phyloP scores from a whole-genome alignment of 2,797 vertebrate genomes.

The Balearica regulorum region DNA sequence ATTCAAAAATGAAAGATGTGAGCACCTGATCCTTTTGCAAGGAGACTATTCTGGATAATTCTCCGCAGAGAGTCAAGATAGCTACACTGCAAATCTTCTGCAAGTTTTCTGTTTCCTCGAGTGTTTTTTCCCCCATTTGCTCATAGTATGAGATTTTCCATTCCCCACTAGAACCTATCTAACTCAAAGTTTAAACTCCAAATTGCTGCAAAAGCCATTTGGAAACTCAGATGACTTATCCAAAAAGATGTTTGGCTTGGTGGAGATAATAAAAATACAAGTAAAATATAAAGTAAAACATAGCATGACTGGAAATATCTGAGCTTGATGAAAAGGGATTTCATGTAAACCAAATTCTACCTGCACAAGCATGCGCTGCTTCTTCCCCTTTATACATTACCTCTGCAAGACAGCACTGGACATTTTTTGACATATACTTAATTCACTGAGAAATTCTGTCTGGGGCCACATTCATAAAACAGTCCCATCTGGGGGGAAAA shows the following conservation, averaged over 20 bases:
- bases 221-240: not conserved
- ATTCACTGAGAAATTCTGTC: not conserved
- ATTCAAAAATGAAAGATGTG: not conserved
- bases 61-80: not conserved
- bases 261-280: slow-evolving; percentile 1
- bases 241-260: not conserved
- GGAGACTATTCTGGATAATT: not conserved
- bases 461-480: not conserved
- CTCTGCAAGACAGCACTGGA: not conserved
- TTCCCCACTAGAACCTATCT: not conserved
- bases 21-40: not conserved
- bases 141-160: not conserved
- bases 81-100: not conserved
- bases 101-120: not conserved
- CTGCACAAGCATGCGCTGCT: not conserved
- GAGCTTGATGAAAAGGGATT: not conserved
- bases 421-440: not conserved
- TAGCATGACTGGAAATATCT: not conserved
- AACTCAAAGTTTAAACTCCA: not conserved
- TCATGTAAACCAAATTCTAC: not conserved
- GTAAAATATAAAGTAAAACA: not conserved
- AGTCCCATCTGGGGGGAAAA: not conserved
- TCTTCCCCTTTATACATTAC: not conserved
- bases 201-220: slow-evolving; percentile 4
- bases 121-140: not conserved